Conservation (phyloP, 1,140 invertebrate genomes). For the Drosophila grimshawi region DNA sequence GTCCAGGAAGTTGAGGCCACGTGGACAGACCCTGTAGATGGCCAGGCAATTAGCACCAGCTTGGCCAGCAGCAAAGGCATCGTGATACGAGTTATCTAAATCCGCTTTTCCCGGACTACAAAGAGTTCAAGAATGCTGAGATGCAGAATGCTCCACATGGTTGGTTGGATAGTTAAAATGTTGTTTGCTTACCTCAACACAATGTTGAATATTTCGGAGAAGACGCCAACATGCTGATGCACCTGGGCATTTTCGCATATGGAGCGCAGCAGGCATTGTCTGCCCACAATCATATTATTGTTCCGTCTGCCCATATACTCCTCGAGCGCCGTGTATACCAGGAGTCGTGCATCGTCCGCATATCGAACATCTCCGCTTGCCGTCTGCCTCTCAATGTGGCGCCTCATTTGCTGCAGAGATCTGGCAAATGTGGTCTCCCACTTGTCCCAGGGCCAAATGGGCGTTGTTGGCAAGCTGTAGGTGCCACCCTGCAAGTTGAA, state of each 20-base stretch:
- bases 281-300: slow-evolving; percentile 52
- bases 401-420: slow-evolving; percentile 58
- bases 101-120: slow-evolving; percentile 72
- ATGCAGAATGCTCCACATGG: not conserved
- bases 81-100: slow-evolving; percentile 65
- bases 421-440: slow-evolving; percentile 75
- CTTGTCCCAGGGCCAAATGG: slow-evolving; percentile 78
- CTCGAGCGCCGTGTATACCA: slow-evolving; percentile 74
- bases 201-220: slow-evolving; percentile 76
- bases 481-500: slow-evolving; percentile 72
- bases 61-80: slow-evolving; percentile 67
- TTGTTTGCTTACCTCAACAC: slow-evolving; percentile 69
- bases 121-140: slow-evolving; percentile 13
- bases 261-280: slow-evolving; percentile 69
- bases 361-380: slow-evolving; percentile 56
- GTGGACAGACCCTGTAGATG: slow-evolving; percentile 64
- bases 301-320: slow-evolving; percentile 65
- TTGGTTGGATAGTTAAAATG: not conserved
- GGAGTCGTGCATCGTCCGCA: slow-evolving; percentile 67
- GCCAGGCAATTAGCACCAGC: slow-evolving; percentile 70
- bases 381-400: slow-evolving; percentile 56
- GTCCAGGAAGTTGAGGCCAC: slow-evolving; percentile 61
- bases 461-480: slow-evolving; percentile 65
- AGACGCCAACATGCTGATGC: slow-evolving; percentile 75
- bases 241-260: slow-evolving; percentile 83